Base-by-base conservation (phyloP, 1,140 invertebrate species). In the Steinernema feltiae region DNA sequence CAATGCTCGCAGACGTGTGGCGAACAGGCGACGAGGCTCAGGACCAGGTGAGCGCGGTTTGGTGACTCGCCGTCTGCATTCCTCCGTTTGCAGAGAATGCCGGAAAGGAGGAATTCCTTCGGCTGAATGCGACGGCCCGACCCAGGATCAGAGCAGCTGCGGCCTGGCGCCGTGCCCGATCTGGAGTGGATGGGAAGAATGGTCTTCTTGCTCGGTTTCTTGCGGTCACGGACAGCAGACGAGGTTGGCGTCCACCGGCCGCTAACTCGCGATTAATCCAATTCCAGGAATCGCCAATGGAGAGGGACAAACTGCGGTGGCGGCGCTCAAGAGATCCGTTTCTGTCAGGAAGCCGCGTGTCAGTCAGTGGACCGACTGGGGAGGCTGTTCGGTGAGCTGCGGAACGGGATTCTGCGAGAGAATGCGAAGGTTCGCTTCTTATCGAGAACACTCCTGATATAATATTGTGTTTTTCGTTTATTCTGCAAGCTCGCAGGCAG, bases 171-270 rank as follows among this genome's bases (percentile, higher is more conserved):
- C 70, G 48, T 78, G 72, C 70, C 71, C 72, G 0, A 69, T 70
- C 27, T 78, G 78, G 76, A 53, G 48, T 24, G 78, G 78, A 71
- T 79, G 78, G 78, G 76, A 72, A 24, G 78, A 76, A 27, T 79
- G 76, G 76, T 46, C 71, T 0, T 48, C 76, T n/a, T 79, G 78
- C 27, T 73, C 70, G 1, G 46, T 73, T 1, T 63, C 78, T 30
- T 79, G 78, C 69, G 78, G 78, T 1, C 75, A 79, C n/a, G 78
- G 78, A 30, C 73, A 75, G 24, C 78, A 79, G 72, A 69, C 69
- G 18, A 77, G 78, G 78, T n/a, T n/a, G n/a, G n/a, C n/a, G n/a
- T n/a, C n/a, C n/a, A n/a, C n/a, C n/a, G n/a, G n/a, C n/a, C n/a
- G n/a, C n/a, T n/a, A n/a, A n/a, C n/a, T n/a, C n/a, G n/a, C n/a